These are phyloP conservation scores for Cetoscarus ocellatus DNA, from an alignment of 2,797 vertebrate species.

Conservation along the genomic window DNA sequence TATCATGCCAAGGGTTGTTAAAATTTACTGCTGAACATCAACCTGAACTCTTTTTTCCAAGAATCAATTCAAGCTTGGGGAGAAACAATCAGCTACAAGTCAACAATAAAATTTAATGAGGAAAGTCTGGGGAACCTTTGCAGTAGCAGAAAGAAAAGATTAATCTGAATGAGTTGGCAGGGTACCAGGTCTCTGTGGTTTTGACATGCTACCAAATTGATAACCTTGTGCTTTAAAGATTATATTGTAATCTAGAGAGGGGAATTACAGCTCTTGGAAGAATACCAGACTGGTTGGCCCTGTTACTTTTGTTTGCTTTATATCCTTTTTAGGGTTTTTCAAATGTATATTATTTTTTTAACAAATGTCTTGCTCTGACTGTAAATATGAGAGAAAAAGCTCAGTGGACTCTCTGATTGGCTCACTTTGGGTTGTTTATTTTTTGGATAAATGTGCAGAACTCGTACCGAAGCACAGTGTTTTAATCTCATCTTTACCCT, in stretches of 20 bases:
- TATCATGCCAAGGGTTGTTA: neutral
- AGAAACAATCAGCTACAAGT: neutral
- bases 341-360: neutral
- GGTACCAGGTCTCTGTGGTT: constrained; percentile 3
- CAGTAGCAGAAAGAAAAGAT: neutral
- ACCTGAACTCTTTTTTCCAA: neutral
- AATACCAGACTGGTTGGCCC: neutral
- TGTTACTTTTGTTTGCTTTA: neutral
- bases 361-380: neutral
- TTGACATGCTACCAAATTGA: neutral
- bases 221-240: constrained; percentile 11
- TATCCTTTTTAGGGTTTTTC: neutral
- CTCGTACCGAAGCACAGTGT: too few relatives aligned
- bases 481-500: too few relatives aligned
- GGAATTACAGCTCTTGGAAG: neutral
- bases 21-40: neutral
- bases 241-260: neutral
- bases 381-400: too few relatives aligned
- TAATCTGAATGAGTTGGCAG: neutral
- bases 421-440: neutral
- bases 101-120: neutral
- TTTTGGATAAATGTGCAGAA: too few relatives aligned
- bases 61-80: neutral
- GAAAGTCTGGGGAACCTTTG: neutral
- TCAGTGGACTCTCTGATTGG: too few relatives aligned